Evolutionary conservation across 2,888 invertebrate species (phyloP), one percentile per base, ranked within the genome.

Genomic region (Stramonita haemastoma): DNA sequence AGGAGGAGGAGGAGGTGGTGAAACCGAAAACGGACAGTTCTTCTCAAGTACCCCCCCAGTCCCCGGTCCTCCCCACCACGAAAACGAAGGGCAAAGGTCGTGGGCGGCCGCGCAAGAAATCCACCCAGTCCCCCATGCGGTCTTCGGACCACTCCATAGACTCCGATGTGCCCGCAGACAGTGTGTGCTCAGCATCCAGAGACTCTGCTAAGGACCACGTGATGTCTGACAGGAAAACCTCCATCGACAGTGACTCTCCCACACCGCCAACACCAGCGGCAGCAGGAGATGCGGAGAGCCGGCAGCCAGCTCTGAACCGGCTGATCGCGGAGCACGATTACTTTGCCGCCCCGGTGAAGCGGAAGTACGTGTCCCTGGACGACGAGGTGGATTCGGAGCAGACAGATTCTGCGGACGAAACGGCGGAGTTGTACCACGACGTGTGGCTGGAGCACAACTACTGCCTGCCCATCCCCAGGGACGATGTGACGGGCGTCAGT

Each of bases 291-390:
- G 91, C 89, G 32, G 89, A 88, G 85, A 90, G 91, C 13, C 85
- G 88, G n/a, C 84, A 86, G 29, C 90, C 90, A 34, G 90, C 91
- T 32, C 70, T 91, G 19, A 92, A 91, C 56, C 91, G 90, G 36
- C 92, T 91, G 86, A 93, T 94, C 34, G 93, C 94, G 0, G 95
- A 95, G 90, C 95, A 95, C 92, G 95, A 95, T 87, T 95, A 95
- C 91, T 95, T 94, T 90, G 94, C 94, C 5, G 91, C 92, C 81
- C 94, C 94, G 1, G 92, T 92, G 15, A 66, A 90, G 11, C 84
- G 70, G 79, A 81, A 81, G 15, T 32, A 13, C 17, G 81, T 81
- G 13, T 56, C 89, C 22, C 22, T 83, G 17, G 90, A 87, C 15
- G 92, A 93, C n/a, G 90, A 89, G 32, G 90, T 89, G 36, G 94